Base-by-base conservation (phyloP, 53 echinoderm and acorn worm genomes). In the Apostichopus leukothele region DNA sequence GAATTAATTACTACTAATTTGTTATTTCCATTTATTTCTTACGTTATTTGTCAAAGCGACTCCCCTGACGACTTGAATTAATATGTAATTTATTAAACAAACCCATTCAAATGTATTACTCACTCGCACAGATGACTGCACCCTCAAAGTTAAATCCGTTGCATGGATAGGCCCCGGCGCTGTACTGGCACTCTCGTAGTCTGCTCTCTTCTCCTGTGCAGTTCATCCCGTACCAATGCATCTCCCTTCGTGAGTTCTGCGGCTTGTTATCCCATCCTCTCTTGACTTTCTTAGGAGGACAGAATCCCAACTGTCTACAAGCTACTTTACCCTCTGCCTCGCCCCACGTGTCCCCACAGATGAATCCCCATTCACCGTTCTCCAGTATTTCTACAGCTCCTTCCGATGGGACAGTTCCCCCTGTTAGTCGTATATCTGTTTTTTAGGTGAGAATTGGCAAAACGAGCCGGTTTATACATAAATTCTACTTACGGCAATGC, bases 181-280 rank as follows among this genome's bases (percentile, higher is more conserved):
- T 27, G 76, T 91, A 84, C 39, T 88, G 90, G 50, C 96, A 96
- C 55, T 96, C 96, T 10, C 94, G 67, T 19, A 96, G 83, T 50
- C 90, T 75, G 7, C 68, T 54, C 75, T 96, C 96, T 6, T 52
- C 13, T 1, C 96, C 96, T 5, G 92, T 90, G 75, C 96, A 96
- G 84, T 96, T 96, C 73, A 96, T 73, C 3, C 76, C 90, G 52
- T 94, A 90, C 94, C 94, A 96, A 79, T 96, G 96, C 94, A 94
- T 96, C 6, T 71, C 54, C 22, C 76, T 89, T 50, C 81, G 77
- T 7, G 83, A 78, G 75, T 54, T 89, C 18, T 50, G 86, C 7
- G 89, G 86, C 5, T 78, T 75, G 27, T 60, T 84, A 20, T 74
- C 57, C n/a, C 76, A 66, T 4, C 74, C 67, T 71, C 92, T 76